These are phyloP conservation scores for Lamellibrachia luymesi DNA, from an alignment of 1,140 invertebrate species.

Conservation along the genomic window DNA sequence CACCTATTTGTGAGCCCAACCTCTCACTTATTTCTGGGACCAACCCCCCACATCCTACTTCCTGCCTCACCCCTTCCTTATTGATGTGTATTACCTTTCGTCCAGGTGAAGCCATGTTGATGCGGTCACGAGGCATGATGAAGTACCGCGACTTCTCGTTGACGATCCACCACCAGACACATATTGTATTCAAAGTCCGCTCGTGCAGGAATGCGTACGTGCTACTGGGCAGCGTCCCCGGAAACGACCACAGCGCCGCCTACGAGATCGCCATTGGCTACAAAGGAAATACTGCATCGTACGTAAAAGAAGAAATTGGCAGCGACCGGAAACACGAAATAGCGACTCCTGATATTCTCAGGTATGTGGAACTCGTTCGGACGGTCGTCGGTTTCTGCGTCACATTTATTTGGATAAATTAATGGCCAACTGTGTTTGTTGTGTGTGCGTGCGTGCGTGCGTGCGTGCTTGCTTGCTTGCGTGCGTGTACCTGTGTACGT, in stretches of 20 bases:
- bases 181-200: slow-evolving; percentile 7
- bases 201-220: not conserved
- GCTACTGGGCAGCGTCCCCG: not conserved
- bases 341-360: not conserved
- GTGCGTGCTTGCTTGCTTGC: too few relatives aligned
- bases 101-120: not conserved
- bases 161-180: not conserved
- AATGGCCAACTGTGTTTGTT: too few relatives aligned
- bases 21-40: too few relatives aligned
- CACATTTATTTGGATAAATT: too few relatives aligned
- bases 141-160: slow-evolving; percentile 6
- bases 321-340: not conserved
- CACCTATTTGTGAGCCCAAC: too few relatives aligned
- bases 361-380: not conserved
- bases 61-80: too few relatives aligned
- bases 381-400: too few relatives aligned
- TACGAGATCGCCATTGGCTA: slow-evolving; percentile 8
- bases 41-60: too few relatives aligned
- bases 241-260: slow-evolving; percentile 13
- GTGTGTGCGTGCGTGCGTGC: too few relatives aligned
- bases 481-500: too few relatives aligned
- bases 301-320: slow-evolving; percentile 2
- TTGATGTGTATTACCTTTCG: not conserved
- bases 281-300: slow-evolving; percentile 9
- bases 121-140: slow-evolving; percentile 2